Evolutionary conservation across 2,888 invertebrate species (phyloP).

Genomic region (Pseudococcus jackbeardsleyi): DNA sequence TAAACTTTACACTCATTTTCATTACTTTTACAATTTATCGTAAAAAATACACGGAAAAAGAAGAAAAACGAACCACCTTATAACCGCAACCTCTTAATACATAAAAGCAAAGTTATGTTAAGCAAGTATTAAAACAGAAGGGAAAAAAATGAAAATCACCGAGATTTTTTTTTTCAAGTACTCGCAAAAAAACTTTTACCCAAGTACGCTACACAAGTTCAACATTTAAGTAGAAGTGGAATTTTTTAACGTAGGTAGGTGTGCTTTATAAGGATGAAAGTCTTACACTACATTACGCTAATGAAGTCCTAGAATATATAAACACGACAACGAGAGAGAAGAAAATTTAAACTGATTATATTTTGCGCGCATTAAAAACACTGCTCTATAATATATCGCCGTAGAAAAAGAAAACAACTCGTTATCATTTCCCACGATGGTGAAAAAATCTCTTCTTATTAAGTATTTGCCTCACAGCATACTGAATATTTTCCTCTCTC

Average conservation of each 20-base stretch:
- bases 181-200: not conserved
- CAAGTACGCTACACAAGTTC: slow-evolving; percentile 40
- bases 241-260: slow-evolving; percentile 6
- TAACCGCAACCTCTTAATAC: slow-evolving; percentile 23
- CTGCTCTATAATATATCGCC: not conserved
- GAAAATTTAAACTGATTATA: slow-evolving; percentile 42
- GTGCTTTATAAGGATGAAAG: slow-evolving; percentile 14
- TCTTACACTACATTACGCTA: slow-evolving; percentile 46
- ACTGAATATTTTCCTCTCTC: not conserved
- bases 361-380: not conserved
- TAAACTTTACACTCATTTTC: not conserved
- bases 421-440: not conserved
- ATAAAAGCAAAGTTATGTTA: slow-evolving; percentile 56
- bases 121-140: not conserved
- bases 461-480: not conserved
- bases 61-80: not conserved
- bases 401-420: not conserved
- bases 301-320: slow-evolving; percentile 46
- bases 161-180: slow-evolving; percentile 3
- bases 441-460: not conserved
- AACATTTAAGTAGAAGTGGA: slow-evolving; percentile 29
- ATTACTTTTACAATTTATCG: not conserved
- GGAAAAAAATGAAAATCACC: slow-evolving; percentile 37
- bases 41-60: not conserved
- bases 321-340: not conserved